Conservation (phyloP, 2,888 invertebrate genomes). For the Oscheius sp. region DNA sequence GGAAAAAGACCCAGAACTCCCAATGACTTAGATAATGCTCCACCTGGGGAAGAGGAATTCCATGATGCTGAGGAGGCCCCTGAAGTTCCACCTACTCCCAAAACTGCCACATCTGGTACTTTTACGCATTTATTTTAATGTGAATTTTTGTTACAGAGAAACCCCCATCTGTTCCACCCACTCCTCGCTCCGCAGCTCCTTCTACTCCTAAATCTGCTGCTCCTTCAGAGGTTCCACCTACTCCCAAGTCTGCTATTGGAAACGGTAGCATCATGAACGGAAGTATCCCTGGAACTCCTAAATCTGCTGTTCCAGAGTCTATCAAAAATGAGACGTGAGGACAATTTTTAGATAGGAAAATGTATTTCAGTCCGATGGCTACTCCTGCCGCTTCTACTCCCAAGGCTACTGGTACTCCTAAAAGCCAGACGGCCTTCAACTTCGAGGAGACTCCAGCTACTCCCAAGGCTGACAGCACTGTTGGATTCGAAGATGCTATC, state of each 20-base stretch:
- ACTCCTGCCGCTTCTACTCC: conserved; percentile 42
- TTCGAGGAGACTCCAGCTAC: conserved; percentile 61
- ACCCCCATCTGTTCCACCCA: conserved; percentile 43
- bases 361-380: conserved; percentile 32
- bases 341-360: background rate
- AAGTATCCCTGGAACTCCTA: conserved; percentile 51
- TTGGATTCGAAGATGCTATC: conserved; percentile 28
- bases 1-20: conserved; percentile 67
- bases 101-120: conserved; percentile 41
- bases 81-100: conserved; percentile 50
- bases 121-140: background rate
- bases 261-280: conserved; percentile 41
- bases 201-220: conserved; percentile 44
- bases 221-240: conserved; percentile 44
- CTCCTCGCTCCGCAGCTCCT: conserved; percentile 47
- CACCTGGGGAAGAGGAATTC: conserved; percentile 45
- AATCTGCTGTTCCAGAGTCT: conserved; percentile 32
- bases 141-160: conserved; percentile 29
- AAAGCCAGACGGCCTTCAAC: conserved; percentile 50
- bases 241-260: conserved; percentile 44
- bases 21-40: conserved; percentile 64
- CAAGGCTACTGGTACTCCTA: conserved; percentile 45
- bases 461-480: conserved; percentile 43
- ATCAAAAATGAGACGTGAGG: conserved; percentile 22
- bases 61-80: conserved; percentile 39